These are phyloP conservation scores for Pelecanus crispus DNA, from an alignment of 2,113 vertebrate genomes.

Conservation along the genomic window DNA sequence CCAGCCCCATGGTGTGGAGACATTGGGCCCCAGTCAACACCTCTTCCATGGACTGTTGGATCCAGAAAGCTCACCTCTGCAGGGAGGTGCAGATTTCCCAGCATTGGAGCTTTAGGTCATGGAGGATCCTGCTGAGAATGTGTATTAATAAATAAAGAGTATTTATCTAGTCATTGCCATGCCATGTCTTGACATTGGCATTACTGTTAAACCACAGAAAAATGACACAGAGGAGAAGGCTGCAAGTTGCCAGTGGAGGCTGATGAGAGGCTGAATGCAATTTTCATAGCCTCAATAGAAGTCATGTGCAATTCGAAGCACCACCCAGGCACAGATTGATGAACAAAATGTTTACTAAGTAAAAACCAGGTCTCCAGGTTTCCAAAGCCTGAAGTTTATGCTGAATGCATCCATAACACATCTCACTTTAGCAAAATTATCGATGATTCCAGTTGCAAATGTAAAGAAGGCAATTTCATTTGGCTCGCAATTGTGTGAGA, in stretches of 20 bases:
- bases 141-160: neutral
- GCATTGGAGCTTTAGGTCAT: neutral
- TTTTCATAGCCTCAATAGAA: neutral
- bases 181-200: neutral
- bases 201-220: neutral
- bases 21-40: neutral
- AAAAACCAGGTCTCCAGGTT: neutral
- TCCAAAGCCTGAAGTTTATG: neutral
- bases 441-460: constrained; percentile 13
- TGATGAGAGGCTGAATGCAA: neutral
- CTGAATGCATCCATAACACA: neutral
- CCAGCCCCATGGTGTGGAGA: rapidly evolving
- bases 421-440: neutral
- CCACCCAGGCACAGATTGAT: neutral
- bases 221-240: neutral
- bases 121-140: neutral
- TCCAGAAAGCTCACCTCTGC: neutral
- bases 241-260: neutral
- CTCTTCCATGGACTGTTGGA: rapidly evolving
- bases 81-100: neutral
- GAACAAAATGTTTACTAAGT: neutral
- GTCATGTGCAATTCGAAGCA: rapidly evolving
- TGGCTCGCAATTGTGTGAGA: too few relatives aligned
- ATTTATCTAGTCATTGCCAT: neutral
- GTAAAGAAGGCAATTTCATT: constrained; percentile 47